Evolutionary conservation across 2,113 vertebrate species (phyloP).

Genomic region (Anser brachyrhynchus): DNA sequence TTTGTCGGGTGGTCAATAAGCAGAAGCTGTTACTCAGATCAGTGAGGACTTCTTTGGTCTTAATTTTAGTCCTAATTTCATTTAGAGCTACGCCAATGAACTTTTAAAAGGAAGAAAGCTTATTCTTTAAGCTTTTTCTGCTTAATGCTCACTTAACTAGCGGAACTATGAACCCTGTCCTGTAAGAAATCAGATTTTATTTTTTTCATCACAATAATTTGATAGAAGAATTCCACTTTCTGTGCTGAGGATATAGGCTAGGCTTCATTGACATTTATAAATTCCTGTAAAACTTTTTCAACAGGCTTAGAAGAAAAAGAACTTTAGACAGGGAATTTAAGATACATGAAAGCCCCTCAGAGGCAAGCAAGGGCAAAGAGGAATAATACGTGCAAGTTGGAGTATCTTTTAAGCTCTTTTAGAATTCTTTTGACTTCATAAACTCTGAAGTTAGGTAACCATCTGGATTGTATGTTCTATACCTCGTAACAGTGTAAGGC

Average conservation of each 20-base stretch:
- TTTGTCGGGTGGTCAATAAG: constrained; percentile 7
- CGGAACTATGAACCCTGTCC: not conserved
- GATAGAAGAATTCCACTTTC: not conserved
- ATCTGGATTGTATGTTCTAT: not conserved
- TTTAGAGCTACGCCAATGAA: not conserved
- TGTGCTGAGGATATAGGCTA: not conserved
- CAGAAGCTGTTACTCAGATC: not conserved
- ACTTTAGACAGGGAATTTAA: not conserved
- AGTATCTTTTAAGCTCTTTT: not conserved
- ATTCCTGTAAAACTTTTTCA: not conserved
- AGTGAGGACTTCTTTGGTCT: not conserved
- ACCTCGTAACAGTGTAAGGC: not conserved
- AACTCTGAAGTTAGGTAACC: not conserved
- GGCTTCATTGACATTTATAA: not conserved
- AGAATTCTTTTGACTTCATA: not conserved
- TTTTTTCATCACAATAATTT: not conserved
- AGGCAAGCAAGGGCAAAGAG: not conserved
- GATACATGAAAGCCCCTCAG: not conserved
- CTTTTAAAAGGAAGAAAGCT: not conserved
- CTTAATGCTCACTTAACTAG: not conserved
- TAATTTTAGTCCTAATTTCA: not conserved
- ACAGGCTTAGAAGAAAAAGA: not conserved
- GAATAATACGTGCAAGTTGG: fast-evolving
- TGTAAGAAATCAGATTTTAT: not conserved
- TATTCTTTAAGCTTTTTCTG: not conserved